A percentile compares a stretch with the other conserved stretches of the same genome.
Conservation (phyloP, 2,888 invertebrate genomes). For the Phalera bucephala region DNA sequence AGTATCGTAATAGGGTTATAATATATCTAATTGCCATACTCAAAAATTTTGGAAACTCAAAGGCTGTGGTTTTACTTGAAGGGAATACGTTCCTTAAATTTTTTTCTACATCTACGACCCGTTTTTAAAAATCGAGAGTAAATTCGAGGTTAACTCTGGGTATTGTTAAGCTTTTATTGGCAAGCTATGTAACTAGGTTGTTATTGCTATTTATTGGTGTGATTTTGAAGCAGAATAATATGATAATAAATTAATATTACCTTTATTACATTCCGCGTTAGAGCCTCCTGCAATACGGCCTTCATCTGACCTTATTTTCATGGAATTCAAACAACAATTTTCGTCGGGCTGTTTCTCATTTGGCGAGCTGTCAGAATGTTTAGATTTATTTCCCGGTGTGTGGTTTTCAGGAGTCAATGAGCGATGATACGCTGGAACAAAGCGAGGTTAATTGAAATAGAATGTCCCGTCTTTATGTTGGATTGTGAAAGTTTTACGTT, state of each 20-base stretch:
- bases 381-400: slow-evolving; percentile 1
- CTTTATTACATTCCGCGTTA: not conserved
- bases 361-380: slow-evolving; percentile 7
- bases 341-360: slow-evolving; percentile 5
- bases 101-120: too few relatives aligned
- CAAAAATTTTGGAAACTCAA: too few relatives aligned
- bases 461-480: not conserved
- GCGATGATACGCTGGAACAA: slow-evolving; percentile 3
- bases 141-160: too few relatives aligned
- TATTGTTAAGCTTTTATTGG: too few relatives aligned
- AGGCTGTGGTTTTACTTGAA: slow-evolving; percentile 5
- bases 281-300: not conserved
- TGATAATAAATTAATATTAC: too few relatives aligned
- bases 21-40: too few relatives aligned
- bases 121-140: too few relatives aligned
- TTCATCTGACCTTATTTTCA: slow-evolving; percentile 1
- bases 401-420: slow-evolving; percentile 2
- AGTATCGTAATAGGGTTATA: too few relatives aligned
- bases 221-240: too few relatives aligned
- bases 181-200: too few relatives aligned
- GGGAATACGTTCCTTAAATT: not conserved
- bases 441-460: slow-evolving; percentile 2
- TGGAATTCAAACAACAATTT: slow-evolving; percentile 7
- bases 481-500: not conserved
- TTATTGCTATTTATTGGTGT: too few relatives aligned